These are phyloP conservation scores for Dicyrtoma fusca DNA, from an alignment of 2,888 invertebrate species.

Conservation along the genomic window DNA sequence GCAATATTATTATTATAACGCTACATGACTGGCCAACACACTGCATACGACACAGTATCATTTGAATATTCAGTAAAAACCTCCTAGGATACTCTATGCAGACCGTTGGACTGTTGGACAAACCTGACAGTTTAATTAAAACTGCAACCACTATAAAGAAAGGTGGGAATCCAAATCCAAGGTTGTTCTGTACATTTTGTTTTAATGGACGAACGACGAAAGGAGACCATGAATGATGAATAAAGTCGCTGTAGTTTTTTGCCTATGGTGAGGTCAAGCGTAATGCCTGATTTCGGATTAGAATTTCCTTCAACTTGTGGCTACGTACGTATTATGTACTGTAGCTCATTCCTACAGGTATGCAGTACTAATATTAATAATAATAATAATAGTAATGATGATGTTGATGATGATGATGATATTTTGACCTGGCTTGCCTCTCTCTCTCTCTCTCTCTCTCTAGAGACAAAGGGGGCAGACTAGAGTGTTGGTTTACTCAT, in stretches of 20 bases:
- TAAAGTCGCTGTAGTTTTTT: background rate
- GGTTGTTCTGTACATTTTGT: background rate
- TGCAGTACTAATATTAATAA: too few relatives aligned
- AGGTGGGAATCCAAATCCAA: background rate
- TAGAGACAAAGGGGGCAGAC: too few relatives aligned
- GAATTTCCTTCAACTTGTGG: too few relatives aligned
- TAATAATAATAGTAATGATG: too few relatives aligned
- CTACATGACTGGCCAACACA: background rate
- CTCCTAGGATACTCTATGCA: background rate
- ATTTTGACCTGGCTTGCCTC: too few relatives aligned
- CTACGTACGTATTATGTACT: too few relatives aligned
- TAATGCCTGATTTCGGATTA: conserved; percentile 32
- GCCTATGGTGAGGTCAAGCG: conserved; percentile 18
- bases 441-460: too few relatives aligned
- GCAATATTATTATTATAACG: too few relatives aligned
- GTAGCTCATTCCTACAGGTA: conserved; percentile 12
- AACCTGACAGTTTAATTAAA: conserved; percentile 36
- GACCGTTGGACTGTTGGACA: conserved; percentile 1
- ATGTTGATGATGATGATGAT: too few relatives aligned
- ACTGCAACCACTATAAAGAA: conserved; percentile 22
- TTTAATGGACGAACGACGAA: background rate
- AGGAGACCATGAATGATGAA: background rate
- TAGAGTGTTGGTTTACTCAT: background rate
- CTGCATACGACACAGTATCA: background rate
- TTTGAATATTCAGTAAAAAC: background rate